Evolutionary conservation across 37 sponge, comb jelly and placozoan genomes (phyloP), one percentile per base, ranked within the genome.

Genomic region (Mnemiopsis leidyi): DNA sequence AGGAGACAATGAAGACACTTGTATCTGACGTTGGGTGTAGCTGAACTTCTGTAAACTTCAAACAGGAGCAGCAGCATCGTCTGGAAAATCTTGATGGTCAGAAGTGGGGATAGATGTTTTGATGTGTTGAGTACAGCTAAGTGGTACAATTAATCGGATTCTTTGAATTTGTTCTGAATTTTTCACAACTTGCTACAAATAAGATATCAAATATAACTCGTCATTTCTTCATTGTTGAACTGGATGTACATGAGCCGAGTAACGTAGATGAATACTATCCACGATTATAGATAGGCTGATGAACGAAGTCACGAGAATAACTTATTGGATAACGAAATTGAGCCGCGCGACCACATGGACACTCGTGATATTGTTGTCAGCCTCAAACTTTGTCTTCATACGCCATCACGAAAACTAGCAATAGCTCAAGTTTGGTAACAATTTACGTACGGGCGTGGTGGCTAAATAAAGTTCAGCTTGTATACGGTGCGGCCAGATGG

Each of bases 61-160:
- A 85, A 85, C 35, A 85, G 90, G 21, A 85, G 90, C 61, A 85
- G 26, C 40, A 85, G 25, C 90, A 85, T 85, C 61, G 90, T 85
- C 90, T 85, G 90, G 35, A 33, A 36, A 37, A 85, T 69, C 2
- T 23, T 2, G 23, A 5, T 69, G 1, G 73, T 26, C n/a, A n/a
- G n/a, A n/a, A n/a, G n/a, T n/a, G n/a, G n/a, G n/a, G n/a, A n/a
- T n/a, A n/a, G n/a, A n/a, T n/a, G n/a, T n/a, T n/a, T n/a, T n/a
- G n/a, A n/a, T n/a, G n/a, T n/a, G n/a, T n/a, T n/a, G n/a, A n/a
- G n/a, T n/a, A n/a, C n/a, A n/a, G n/a, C n/a, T n/a, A n/a, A n/a
- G n/a, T n/a, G n/a, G n/a, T n/a, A n/a, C n/a, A n/a, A n/a, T n/a
- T n/a, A n/a, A n/a, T n/a, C n/a, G n/a, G n/a, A n/a, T n/a, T n/a